Evolutionary conservation across 2,888 invertebrate genomes (phyloP), one percentile per base, ranked within the genome.

Genomic region (Bugulina stolonifera): DNA sequence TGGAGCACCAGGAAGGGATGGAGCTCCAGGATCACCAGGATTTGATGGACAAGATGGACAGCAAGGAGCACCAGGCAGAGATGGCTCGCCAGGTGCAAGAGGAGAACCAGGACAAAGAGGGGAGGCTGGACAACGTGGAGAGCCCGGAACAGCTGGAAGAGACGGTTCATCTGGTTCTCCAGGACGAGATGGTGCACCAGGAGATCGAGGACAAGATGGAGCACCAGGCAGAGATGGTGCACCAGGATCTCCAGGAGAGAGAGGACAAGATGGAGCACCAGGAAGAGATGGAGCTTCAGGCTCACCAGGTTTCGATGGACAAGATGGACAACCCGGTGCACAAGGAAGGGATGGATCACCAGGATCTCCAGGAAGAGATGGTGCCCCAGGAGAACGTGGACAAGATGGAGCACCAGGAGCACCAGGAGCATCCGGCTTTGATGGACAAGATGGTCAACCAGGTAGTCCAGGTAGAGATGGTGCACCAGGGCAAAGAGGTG

Each of bases 381-480:
- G 64, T 25, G 27, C 32, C 2, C 29, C 27, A 14, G 64, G 64
- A 2, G 29, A 64, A n/a, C 27, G 25, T 29, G 64, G 64, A 64
- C 14, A 14, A 64, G 64, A 25, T 29, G 64, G 64, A 14, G 2
- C 54, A 22, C 34, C 55, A 43, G 76, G 76, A 34, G 54, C 71
- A 57, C 35, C 25, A 54, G 75, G 75, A 43, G 32, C 69, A 34
- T 25, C 55, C 29, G 76, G 76, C 29, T 54, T 14, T n/a, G 34
- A 71, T 54, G 77, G 78, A 32, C 69, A 35, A 69, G 34, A 69
- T 34, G 77, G 77, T 18, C 25, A 14, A 34, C 25, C 71, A 52
- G 77, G 78, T 54, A 52, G 35, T 22, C 35, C 73, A 34, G 77
- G 77, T 1, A 35, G 72, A 54, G 54, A 29, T 72, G 75, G 75